Evolutionary conservation across 2,888 invertebrate species (phyloP), one percentile per base, ranked within the genome.

Genomic region (Lasioglossum malachurum): DNA sequence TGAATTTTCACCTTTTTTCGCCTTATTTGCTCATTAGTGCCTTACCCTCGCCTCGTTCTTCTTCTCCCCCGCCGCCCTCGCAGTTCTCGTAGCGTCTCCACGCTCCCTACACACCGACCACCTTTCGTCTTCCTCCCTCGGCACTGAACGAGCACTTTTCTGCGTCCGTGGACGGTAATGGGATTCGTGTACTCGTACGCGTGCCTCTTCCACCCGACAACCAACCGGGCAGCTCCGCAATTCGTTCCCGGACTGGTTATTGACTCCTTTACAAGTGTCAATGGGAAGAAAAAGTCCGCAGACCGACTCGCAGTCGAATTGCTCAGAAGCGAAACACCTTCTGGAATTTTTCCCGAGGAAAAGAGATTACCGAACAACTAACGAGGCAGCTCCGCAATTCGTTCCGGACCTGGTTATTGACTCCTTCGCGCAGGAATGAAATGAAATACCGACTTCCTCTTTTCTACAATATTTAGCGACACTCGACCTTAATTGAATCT

Each of bases 1-100:
- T 95, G 94, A 94, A 94, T 94, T 95, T 94, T 94, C 92, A 91
- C 92, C 91, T 92, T 93, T 93, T 93, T 93, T 93, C 92, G 90
- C 90, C 92, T 93, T 91, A 91, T 92, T 93, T 92, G 92, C 94
- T 94, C 94, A 94, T 94, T 94, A 94, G 93, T 93, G 91, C 90
- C 92, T 91, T 91, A 90, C 91, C 91, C 92, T 91, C 90, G 90
- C 89, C 91, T 88, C 86, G 84, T 80, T 82, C 82, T 71, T 74
- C 86, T 71, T 35, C 76, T 69, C 69, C 60, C 14, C 72, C 38
- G 44, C 57, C 77, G 16, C 74, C 67, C 8, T 38, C 78, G 49
- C 77, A 27, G 60, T 60, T 31, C 64, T 60, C 31, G 35, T 23
- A 82, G 73, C 67, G 78, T 44, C 80, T 73, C 85, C 53, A 16